These are phyloP conservation scores for Drosophila macrospina DNA, from an alignment of 2,888 invertebrate species.

Conservation along the genomic window DNA sequence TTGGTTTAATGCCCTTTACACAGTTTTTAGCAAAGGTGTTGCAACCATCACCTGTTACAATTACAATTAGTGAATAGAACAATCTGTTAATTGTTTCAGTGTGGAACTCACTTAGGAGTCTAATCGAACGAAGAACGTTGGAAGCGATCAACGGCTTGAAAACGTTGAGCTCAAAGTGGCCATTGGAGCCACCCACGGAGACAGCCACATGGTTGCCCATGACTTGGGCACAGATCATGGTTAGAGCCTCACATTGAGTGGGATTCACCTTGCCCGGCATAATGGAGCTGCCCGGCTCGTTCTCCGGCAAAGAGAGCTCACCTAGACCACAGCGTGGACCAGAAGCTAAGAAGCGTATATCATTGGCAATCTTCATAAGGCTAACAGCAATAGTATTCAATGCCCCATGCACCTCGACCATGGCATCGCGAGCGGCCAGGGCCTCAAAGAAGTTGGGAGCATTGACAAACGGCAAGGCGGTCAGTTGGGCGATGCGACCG, in stretches of 20 bases:
- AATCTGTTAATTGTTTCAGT: not conserved
- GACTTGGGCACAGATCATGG: conserved; percentile 98
- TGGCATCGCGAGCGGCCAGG: conserved; percentile 95
- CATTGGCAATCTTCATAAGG: conserved; percentile 98
- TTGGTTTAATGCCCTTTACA: conserved; percentile 92
- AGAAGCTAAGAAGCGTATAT: conserved; percentile 95
- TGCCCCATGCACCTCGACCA: conserved; percentile 98
- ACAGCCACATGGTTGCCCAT: conserved; percentile 99
- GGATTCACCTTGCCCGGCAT: conserved; percentile 99
- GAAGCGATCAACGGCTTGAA: conserved; percentile 98
- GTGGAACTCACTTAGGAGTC: conserved; percentile 89
- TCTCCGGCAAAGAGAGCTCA: conserved; percentile 96
- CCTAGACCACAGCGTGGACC: conserved; percentile 98
- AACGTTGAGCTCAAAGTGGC: conserved; percentile 99
- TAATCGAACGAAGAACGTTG: conserved; percentile 94
- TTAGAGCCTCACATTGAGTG: conserved; percentile 98
- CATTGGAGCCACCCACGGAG: conserved; percentile 95
- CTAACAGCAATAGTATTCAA: conserved; percentile 95
- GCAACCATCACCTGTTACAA: conserved; percentile 88
- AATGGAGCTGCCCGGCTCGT: conserved; percentile 99
- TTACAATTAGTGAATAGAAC: not conserved
- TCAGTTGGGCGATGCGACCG: conserved; percentile 90
- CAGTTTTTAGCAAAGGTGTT: conserved; percentile 94
- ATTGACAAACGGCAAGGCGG: conserved; percentile 95
- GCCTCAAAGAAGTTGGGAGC: conserved; percentile 99